Percentiles rank a stretch among this genome's conserved stretches.
phyloP scores from a whole-genome alignment of 2,113 vertebrate genomes.

The Prionailurus bengalensis region DNA sequence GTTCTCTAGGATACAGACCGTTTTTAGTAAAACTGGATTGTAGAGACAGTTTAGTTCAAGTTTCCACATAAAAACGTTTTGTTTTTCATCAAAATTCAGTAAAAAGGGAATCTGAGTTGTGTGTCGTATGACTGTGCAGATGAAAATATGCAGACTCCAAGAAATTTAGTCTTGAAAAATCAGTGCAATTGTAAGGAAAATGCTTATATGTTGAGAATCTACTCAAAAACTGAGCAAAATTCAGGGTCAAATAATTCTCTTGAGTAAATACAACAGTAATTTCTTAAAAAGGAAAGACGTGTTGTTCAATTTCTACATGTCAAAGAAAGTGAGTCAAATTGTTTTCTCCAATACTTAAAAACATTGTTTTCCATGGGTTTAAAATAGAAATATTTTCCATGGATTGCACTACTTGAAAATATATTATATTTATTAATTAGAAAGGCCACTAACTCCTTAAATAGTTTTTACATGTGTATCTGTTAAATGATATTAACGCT shows the following conservation, averaged over 20 bases:
- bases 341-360: slow-evolving; percentile 20
- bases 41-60: slow-evolving; percentile 56
- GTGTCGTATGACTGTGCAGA: slow-evolving; percentile 37
- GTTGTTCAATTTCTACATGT: slow-evolving; percentile 12
- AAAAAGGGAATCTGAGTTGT: slow-evolving; percentile 61
- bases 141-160: slow-evolving; percentile 68
- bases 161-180: slow-evolving; percentile 67
- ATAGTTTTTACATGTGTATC: neutral
- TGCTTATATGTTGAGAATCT: slow-evolving; percentile 40
- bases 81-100: slow-evolving; percentile 69
- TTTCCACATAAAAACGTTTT: slow-evolving; percentile 57
- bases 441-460: neutral
- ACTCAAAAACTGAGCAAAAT: slow-evolving; percentile 46
- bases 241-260: slow-evolving; percentile 52
- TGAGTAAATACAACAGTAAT: slow-evolving; percentile 37
- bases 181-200: slow-evolving; percentile 66
- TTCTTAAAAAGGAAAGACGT: neutral
- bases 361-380: slow-evolving; percentile 24
- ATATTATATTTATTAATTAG: neutral
- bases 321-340: slow-evolving; percentile 8
- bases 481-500: neutral
- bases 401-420: neutral
- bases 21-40: slow-evolving; percentile 63
- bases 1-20: slow-evolving; percentile 47
- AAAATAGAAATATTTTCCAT: slow-evolving; percentile 52